A percentile compares a stretch with the other conserved stretches of the same genome.
Conservation (phyloP, 2,888 invertebrate species). For the Ornithoptera alexandrae region DNA sequence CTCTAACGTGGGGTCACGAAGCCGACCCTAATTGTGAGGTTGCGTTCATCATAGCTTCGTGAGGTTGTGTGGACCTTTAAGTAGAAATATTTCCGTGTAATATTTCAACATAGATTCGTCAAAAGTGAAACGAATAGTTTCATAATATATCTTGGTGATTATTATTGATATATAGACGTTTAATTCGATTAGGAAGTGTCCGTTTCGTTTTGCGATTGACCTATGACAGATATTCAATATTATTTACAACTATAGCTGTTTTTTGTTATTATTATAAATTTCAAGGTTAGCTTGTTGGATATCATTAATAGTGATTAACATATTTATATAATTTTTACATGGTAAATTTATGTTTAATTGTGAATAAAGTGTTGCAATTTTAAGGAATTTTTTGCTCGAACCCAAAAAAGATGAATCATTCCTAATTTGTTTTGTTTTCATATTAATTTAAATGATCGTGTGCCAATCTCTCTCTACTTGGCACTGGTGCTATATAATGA, state of each 20-base stretch:
- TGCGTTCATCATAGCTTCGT: slow-evolving; percentile 50
- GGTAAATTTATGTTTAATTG: not conserved
- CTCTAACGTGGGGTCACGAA: slow-evolving; percentile 55
- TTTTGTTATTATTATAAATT: slow-evolving; percentile 7
- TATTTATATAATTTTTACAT: not conserved
- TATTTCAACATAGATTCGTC: slow-evolving; percentile 41
- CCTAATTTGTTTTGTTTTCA: not conserved
- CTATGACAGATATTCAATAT: slow-evolving; percentile 11
- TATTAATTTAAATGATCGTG: not conserved
- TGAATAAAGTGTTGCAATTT: not conserved
- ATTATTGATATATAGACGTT: not conserved
- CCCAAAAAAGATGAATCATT: not conserved
- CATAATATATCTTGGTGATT: slow-evolving; percentile 27
- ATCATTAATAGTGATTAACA: not conserved
- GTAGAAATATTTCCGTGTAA: slow-evolving; percentile 46
- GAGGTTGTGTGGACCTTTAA: slow-evolving; percentile 59
- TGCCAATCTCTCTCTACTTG: too few species aligned
- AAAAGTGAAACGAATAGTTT: slow-evolving; percentile 35
- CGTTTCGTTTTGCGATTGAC: slow-evolving; percentile 19
- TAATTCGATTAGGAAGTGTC: slow-evolving; percentile 21
- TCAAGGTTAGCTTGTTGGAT: not conserved
- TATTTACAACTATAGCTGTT: slow-evolving; percentile 12
- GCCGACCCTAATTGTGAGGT: slow-evolving; percentile 55
- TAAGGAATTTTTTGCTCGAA: not conserved
- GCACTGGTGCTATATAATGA: too few species aligned